Conservation (phyloP, 2,888 invertebrate species). For the Coelopa pilipes region DNA sequence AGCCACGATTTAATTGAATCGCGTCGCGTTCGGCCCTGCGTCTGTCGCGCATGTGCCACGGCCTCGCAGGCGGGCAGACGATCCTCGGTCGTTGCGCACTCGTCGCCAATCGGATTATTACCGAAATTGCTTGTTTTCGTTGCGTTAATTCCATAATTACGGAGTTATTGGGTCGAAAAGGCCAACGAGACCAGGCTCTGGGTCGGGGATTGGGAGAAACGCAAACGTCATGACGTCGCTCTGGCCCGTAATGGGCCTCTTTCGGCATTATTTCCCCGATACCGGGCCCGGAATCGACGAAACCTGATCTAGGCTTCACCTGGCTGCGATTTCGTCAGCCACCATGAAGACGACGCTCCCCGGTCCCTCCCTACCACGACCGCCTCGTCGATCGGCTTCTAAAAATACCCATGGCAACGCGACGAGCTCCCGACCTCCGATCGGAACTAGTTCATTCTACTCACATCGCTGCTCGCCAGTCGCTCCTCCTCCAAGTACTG, state of each 20-base stretch:
- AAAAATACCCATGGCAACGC: neutral
- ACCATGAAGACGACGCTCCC: neutral
- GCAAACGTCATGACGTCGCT: neutral
- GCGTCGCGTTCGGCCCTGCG: neutral
- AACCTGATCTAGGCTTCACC: neutral
- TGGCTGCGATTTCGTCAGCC: neutral
- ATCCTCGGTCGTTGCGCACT: neutral
- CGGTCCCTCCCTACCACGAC: neutral
- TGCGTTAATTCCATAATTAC: conserved; percentile 40
- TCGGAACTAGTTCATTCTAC: conserved; percentile 23
- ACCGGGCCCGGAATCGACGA: neutral
- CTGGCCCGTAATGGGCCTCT: neutral
- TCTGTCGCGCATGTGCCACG: neutral
- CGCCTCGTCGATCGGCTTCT: neutral
- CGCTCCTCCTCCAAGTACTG: conserved; percentile 17
- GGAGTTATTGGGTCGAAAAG: conserved; percentile 26
- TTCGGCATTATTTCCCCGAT: too few species aligned
- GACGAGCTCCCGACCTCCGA: neutral
- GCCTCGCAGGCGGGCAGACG: neutral
- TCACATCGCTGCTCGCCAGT: conserved; percentile 22
- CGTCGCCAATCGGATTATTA: conserved; percentile 37
- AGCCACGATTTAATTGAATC: conserved; percentile 30
- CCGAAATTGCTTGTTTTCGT: conserved; percentile 40
- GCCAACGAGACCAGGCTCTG: neutral
- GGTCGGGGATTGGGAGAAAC: neutral